Evolutionary conservation across 2,888 invertebrate species (phyloP).

Genomic region (Neoscelio sp.): DNA sequence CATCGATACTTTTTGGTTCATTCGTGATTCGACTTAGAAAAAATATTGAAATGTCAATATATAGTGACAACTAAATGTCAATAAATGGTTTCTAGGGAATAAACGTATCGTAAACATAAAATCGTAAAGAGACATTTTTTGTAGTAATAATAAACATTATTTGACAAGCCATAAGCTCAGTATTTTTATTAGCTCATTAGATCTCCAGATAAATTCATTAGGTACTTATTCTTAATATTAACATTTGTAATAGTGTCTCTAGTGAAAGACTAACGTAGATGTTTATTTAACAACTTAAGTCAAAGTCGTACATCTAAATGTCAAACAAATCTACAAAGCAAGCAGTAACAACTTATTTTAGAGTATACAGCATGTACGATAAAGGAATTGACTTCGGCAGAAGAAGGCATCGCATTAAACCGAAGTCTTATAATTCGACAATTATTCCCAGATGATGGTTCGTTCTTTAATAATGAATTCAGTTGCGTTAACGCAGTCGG

Average conservation of each 20-base stretch:
- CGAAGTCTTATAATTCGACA: background rate
- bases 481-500: background rate
- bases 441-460: constrained; percentile 3
- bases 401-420: background rate
- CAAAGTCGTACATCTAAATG: background rate
- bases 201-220: too few relatives aligned
- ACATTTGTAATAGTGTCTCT: too few relatives aligned
- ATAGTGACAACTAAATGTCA: constrained; percentile 12
- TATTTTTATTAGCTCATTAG: too few relatives aligned
- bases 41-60: background rate
- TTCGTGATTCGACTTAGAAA: constrained; percentile 4
- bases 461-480: constrained; percentile 1
- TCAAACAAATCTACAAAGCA: background rate
- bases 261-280: too few relatives aligned
- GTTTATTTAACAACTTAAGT: too few relatives aligned
- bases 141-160: too few relatives aligned
- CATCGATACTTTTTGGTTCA: constrained; percentile 20
- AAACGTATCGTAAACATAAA: background rate
- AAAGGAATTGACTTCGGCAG: background rate
- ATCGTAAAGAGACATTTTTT: background rate
- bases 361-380: background rate
- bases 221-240: too few relatives aligned
- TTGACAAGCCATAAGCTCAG: too few relatives aligned
- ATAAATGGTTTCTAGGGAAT: too few relatives aligned
- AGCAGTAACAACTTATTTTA: background rate